Base-by-base conservation (phyloP, 2,888 invertebrate genomes). In the Mechanitis messenoides region DNA sequence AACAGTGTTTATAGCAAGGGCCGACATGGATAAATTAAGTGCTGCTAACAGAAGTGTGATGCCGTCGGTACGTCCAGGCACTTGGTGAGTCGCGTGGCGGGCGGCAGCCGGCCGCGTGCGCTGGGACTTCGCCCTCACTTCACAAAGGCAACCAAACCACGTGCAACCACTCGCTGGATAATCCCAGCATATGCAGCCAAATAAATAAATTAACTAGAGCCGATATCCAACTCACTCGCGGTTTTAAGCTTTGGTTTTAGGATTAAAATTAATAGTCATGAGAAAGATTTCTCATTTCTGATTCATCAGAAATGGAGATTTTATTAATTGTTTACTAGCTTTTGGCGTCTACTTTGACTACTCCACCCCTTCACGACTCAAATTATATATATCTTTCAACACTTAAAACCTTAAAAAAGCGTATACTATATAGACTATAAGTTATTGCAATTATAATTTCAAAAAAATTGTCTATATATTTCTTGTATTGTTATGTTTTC, bases 141-240 rank as follows among this genome's bases (percentile, higher is more conserved):
- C 61, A 63, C 68, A 66, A 63, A 59, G 61, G 53, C 57, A 68
- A 65, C 66, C 55, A 59, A 63, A 68, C 69, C 77, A 72, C 76
- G 76, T 77, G 74, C 73, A 70, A 62, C 62, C 65, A 64, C 68
- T 78, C 78, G 59, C 69, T 63, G 79, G 86, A 85, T 87, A 86
- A 87, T 86, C 87, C 75, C 38, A 80, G 74, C 86, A 80, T 81
- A 83, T 78, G 85, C 85, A 78, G 73, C 70, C 83, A 85, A 87
- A 88, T 87, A 87, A 88, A 88, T 88, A 85, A 87, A 88, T 87
- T 87, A 88, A 86, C 80, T 75, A 74, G 79, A 85, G 75, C 79
- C 73, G 67, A 73, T 69, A 64, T 73, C 73, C 72, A 72, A 60
- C 61, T 60, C 73, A 74, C 73, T 75, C 73, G 73, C 68, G 73